phyloP scores from a whole-genome alignment of 2,888 invertebrate species.

The Drepanosiphum platanoidis region DNA sequence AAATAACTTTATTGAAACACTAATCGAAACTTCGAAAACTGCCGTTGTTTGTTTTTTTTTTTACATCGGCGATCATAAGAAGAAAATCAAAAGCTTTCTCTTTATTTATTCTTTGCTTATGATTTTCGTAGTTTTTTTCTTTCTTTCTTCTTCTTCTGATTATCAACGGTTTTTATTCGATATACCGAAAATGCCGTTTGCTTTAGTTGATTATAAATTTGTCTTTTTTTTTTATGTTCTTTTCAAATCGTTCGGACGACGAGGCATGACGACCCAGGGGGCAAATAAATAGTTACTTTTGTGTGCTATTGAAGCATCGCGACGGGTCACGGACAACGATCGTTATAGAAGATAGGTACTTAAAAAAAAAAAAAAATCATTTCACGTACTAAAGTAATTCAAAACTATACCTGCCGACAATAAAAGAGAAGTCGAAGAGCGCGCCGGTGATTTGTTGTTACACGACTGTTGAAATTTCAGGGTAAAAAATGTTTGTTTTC shows the following conservation, averaged over 20 bases:
- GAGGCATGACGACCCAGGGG: conserved; percentile 20
- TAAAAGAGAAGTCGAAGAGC: background rate
- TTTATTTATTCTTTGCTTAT: background rate
- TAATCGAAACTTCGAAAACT: background rate
- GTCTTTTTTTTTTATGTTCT: conserved; percentile 20
- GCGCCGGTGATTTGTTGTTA: conserved; percentile 28
- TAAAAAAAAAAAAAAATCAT: conserved; percentile 24
- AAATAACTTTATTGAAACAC: background rate
- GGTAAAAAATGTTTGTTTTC: conserved; percentile 19
- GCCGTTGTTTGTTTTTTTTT: background rate
- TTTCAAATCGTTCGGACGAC: background rate
- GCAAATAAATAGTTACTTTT: conserved; percentile 47
- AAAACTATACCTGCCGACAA: background rate
- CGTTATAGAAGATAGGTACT: background rate
- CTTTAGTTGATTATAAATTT: background rate
- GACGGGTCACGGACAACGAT: conserved; percentile 41
- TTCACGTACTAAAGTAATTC: conserved; percentile 19
- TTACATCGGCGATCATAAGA: background rate
- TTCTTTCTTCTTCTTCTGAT: background rate
- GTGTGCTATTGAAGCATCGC: conserved; percentile 25
- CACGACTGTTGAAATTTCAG: conserved; percentile 15
- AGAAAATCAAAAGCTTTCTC: conserved; percentile 16
- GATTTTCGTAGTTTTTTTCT: background rate
- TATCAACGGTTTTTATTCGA: conserved; percentile 19
- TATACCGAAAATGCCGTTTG: conserved; percentile 15